Evolutionary conservation across 2,797 vertebrate genomes (phyloP).

Genomic region (Sebastiscus tertius): DNA sequence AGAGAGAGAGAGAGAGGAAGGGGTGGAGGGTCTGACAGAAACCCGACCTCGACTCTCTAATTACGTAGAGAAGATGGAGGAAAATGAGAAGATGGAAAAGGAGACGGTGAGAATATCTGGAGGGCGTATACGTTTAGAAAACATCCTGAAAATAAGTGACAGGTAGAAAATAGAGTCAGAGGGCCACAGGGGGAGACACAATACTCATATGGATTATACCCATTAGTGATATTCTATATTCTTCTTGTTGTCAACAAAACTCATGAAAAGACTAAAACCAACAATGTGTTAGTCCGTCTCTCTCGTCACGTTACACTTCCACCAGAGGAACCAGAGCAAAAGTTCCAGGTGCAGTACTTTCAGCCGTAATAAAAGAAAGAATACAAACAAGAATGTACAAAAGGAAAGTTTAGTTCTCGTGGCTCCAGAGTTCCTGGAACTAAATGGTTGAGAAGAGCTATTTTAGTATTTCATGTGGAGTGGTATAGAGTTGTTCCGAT

Average conservation of each 20-base stretch:
- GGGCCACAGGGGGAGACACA: neutral
- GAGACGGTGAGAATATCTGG: slow-evolving; percentile 4
- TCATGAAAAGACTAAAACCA: neutral
- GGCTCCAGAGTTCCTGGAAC: no score
- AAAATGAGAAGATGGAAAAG: neutral
- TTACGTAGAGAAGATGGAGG: neutral
- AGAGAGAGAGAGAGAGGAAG: neutral
- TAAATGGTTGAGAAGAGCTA: no score
- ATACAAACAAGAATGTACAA: no score
- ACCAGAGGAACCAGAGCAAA: neutral
- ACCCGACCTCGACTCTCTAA: slow-evolving; percentile 15
- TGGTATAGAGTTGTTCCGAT: no score
- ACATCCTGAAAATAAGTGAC: slow-evolving; percentile 7
- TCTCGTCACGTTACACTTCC: neutral
- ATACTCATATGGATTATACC: neutral
- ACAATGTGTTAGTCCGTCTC: neutral
- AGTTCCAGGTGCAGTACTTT: neutral
- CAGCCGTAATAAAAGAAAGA: neutral
- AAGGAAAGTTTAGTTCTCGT: no score
- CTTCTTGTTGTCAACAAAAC: neutral
- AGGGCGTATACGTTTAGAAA: neutral
- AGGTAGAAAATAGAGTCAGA: neutral
- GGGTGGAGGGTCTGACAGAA: neutral
- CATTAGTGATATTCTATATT: neutral
- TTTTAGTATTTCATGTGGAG: neutral